phyloP scores from a whole-genome alignment of 2,113 vertebrate species.

The Brienomyrus longianalis region DNA sequence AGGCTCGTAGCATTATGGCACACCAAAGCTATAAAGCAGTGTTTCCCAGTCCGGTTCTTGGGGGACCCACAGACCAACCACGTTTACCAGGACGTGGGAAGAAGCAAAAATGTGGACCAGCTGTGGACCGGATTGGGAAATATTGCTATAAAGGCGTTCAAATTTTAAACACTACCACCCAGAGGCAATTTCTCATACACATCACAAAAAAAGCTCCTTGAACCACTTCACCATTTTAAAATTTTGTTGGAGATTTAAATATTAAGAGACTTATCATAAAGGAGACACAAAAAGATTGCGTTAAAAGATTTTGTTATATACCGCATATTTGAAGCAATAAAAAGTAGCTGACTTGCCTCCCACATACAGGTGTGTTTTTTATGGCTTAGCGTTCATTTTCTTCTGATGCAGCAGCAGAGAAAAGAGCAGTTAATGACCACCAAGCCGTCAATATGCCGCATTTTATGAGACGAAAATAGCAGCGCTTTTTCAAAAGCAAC shows the following conservation, averaged over 20 bases:
- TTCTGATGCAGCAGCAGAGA: not conserved
- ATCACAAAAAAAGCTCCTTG: not conserved
- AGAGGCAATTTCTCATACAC: not conserved
- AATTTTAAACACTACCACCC: not conserved
- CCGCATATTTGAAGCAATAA: not conserved
- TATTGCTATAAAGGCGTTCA: not conserved
- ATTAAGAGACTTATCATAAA: not conserved
- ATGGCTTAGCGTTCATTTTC: not conserved
- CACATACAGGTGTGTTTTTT: not conserved
- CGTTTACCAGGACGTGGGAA: too few species aligned
- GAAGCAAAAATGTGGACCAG: too few species aligned
- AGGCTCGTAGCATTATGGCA: not conserved
- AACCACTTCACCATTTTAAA: not conserved
- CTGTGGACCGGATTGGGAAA: too few species aligned
- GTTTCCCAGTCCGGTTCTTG: too few species aligned
- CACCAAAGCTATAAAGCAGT: not conserved
- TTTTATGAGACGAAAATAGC: slow-evolving; percentile 35
- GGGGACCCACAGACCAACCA: too few species aligned
- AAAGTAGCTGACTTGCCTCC: not conserved
- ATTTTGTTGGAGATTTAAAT: not conserved
- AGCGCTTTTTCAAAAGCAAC: slow-evolving; percentile 25
- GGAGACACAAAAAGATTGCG: not conserved
- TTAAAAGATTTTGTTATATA: not conserved
- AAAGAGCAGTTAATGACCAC: not conserved
- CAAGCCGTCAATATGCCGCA: not conserved